Evolutionary conservation across 2,113 vertebrate genomes (phyloP).

Genomic region (Ciconia boyciana): DNA sequence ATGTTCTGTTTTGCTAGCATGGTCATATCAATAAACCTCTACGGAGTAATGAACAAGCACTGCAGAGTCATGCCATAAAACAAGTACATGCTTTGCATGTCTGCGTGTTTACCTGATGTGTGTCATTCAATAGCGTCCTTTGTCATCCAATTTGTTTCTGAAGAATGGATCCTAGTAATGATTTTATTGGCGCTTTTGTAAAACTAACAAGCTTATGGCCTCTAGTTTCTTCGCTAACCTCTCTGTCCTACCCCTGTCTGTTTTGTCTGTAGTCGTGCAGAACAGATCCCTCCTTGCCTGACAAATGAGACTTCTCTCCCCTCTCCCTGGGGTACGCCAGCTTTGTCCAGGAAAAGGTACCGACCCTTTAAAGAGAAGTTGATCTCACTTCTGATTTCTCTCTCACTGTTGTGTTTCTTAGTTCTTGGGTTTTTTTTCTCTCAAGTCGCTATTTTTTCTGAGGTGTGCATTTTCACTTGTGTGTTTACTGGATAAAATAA

Average conservation of each 20-base stretch:
- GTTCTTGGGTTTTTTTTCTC: background rate
- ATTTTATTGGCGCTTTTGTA: constrained; percentile 30
- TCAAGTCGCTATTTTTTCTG: background rate
- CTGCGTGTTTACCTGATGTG: background rate
- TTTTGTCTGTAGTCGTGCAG: constrained; percentile 91
- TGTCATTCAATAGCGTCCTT: background rate
- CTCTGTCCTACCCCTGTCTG: constrained; percentile 74
- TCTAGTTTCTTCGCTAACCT: constrained; percentile 75
- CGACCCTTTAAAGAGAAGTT: constrained; percentile 66
- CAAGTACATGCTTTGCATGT: background rate
- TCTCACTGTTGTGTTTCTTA: background rate
- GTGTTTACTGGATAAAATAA: background rate
- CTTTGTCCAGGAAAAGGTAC: constrained; percentile 99
- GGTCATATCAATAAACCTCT: background rate
- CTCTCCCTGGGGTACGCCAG: constrained; percentile 99
- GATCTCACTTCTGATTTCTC: background rate
- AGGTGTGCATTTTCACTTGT: background rate
- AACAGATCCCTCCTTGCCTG: constrained; percentile 98
- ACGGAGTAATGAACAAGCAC: background rate
- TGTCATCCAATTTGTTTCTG: background rate
- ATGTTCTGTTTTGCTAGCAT: background rate
- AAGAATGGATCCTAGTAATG: background rate
- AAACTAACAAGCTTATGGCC: constrained; percentile 73
- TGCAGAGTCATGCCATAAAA: background rate
- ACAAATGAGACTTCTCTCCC: constrained; percentile 98